Evolutionary conservation across 2,888 invertebrate genomes (phyloP), one percentile per base, ranked within the genome.

Genomic region (Andrena trimmerana): DNA sequence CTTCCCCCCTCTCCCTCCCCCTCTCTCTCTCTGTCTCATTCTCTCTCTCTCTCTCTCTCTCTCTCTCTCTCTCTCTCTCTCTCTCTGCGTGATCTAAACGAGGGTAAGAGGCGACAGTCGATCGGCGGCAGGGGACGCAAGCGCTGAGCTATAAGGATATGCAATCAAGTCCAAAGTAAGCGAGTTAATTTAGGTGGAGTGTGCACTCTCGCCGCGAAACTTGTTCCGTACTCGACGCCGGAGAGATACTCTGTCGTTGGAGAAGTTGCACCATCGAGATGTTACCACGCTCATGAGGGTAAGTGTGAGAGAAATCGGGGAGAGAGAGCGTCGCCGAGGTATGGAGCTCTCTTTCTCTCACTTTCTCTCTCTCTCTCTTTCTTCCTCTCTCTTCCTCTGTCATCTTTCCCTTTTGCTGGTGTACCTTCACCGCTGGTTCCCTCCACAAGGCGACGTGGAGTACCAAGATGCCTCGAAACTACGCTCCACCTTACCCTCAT

Each of bases 151-250:
- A 86, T 84, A 86, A 88, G 88, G 89, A 89, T 90, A 89, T 89
- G 90, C 90, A 91, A 92, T 92, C 89, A 91, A 90, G 89, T 86
- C 88, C 85, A 87, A 88, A 90, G 90, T 89, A 90, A 90, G 91
- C 88, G 89, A 91, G 90, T 90, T 92, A 91, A 92, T 91, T 91
- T 90, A 90, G 88, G 86, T 89, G 89, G 86, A 91, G 90, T 90
- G 90, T 90, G 91, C 90, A 90, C 88, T 89, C 89, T 89, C 86
- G 89, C 90, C 90, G 90, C 88, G 90, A 91, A 91, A 91, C 90
- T 91, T 90, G 88, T 86, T 89, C 85, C 86, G 86, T 80, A 78
- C 86, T 83, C 86, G 79, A 86, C 76, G 85, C 83, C 83, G 67
- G 80, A 71, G 90, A 88, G 90, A 90, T 90, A 86, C 86, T 85